These are phyloP conservation scores for Nemopilema nomurai DNA, from an alignment of 30 jellyfish, hydroid and myxozoan genomes.

Conservation along the genomic window DNA sequence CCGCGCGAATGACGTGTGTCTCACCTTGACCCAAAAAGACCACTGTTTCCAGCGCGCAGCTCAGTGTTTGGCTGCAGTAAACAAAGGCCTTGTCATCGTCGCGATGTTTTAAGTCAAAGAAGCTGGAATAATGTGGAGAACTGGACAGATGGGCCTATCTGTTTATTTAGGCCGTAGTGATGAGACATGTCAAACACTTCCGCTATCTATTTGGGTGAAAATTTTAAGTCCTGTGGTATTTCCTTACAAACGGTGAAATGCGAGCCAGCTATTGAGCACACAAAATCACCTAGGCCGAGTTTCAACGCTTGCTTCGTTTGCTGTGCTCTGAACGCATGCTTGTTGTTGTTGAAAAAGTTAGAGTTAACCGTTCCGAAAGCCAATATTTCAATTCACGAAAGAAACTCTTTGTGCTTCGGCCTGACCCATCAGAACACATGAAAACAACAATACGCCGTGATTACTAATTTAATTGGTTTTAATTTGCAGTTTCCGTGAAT, in stretches of 20 bases:
- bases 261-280: background rate
- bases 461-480: background rate
- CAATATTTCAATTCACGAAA: too few species aligned
- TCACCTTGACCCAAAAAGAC: background rate
- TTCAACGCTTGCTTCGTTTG: background rate
- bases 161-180: background rate
- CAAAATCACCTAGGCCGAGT: background rate
- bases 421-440: too few species aligned
- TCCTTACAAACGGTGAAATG: conserved; percentile 12
- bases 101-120: background rate
- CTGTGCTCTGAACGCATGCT: background rate
- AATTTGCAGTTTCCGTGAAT: conserved; percentile 23
- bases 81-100: conserved; percentile 3
- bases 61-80: conserved; percentile 7
- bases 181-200: conserved; percentile 1
- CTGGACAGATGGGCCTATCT: background rate
- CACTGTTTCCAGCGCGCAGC: conserved; percentile 22
- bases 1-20: conserved; percentile 27
- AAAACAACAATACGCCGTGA: background rate
- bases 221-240: background rate
- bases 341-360: background rate
- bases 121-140: too few species aligned
- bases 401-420: too few species aligned
- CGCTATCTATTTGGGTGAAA: conserved; percentile 2
- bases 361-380: too few species aligned